These are phyloP conservation scores for Cyanistes caeruleus DNA, from an alignment of 2,113 vertebrate species.

Conservation along the genomic window DNA sequence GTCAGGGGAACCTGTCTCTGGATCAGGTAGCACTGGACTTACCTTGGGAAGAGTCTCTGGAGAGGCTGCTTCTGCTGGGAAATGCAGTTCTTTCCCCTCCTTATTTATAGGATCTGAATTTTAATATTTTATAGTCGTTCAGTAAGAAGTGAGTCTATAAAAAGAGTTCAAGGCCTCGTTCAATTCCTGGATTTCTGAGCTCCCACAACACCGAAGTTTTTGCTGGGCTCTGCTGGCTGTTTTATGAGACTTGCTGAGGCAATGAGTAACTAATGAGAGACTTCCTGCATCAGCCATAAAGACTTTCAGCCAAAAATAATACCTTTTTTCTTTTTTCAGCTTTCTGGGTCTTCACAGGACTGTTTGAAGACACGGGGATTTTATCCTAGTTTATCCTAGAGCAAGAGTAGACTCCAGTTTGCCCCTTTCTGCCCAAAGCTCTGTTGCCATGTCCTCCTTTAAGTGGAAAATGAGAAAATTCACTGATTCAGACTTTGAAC, in stretches of 20 bases:
- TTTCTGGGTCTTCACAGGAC: background rate
- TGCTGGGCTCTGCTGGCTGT: conserved; percentile 10
- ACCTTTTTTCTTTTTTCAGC: background rate
- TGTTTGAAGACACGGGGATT: background rate
- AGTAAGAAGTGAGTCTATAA: conserved; percentile 59
- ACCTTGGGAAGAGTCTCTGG: conserved; percentile 32
- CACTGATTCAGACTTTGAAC: background rate
- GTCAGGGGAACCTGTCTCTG: background rate
- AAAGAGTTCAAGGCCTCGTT: conserved; percentile 76
- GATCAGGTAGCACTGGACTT: background rate
- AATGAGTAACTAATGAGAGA: conserved; percentile 60
- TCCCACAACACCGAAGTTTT: conserved; percentile 51
- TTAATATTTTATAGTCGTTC: conserved; percentile 71
- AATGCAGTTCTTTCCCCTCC: background rate
- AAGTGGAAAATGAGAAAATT: background rate
- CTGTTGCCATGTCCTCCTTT: background rate
- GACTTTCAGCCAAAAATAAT: conserved; percentile 15
- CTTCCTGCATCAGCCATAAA: background rate
- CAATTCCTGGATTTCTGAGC: conserved; percentile 62
- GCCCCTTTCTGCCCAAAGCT: background rate
- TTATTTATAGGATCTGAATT: conserved; percentile 71
- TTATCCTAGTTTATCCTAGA: background rate
- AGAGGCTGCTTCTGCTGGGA: background rate
- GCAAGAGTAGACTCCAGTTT: fast-evolving
- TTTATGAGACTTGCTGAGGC: conserved; percentile 61